Conservation (phyloP, 2,888 invertebrate species). For the Rhingia campestris region DNA sequence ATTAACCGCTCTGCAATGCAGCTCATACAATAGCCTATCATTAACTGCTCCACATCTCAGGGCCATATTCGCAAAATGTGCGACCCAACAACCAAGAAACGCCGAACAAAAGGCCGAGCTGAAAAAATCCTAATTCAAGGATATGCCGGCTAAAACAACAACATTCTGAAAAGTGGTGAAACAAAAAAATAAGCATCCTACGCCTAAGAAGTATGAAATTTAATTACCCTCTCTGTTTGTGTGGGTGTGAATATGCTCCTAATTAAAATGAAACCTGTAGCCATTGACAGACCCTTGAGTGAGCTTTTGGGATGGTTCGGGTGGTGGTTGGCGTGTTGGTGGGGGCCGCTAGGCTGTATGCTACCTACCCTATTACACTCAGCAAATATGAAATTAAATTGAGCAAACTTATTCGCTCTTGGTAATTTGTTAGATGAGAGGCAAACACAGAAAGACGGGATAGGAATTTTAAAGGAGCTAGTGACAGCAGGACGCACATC, state of each 20-base stretch:
- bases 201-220: slow-evolving; percentile 47
- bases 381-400: slow-evolving; percentile 65
- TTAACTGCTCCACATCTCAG: slow-evolving; percentile 30
- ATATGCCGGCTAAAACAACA: slow-evolving; percentile 13
- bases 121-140: slow-evolving; percentile 35
- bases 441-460: background rate
- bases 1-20: slow-evolving; percentile 51
- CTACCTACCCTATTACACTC: slow-evolving; percentile 32
- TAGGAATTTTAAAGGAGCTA: slow-evolving; percentile 9
- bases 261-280: slow-evolving; percentile 66
- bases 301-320: background rate
- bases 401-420: slow-evolving; percentile 56
- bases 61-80: slow-evolving; percentile 21
- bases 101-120: slow-evolving; percentile 7
- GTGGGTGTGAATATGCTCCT: slow-evolving; percentile 29
- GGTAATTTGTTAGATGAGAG: slow-evolving; percentile 58
- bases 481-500: slow-evolving; percentile 10
- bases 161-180: background rate
- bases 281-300: slow-evolving; percentile 30
- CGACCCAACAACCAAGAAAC: slow-evolving; percentile 2
- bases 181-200: slow-evolving; percentile 4
- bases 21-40: slow-evolving; percentile 28
- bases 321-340: background rate
- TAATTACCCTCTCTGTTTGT: slow-evolving; percentile 51
- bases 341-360: background rate